phyloP scores from a whole-genome alignment of 2,888 invertebrate species.

The Amblyteles armatorius region DNA sequence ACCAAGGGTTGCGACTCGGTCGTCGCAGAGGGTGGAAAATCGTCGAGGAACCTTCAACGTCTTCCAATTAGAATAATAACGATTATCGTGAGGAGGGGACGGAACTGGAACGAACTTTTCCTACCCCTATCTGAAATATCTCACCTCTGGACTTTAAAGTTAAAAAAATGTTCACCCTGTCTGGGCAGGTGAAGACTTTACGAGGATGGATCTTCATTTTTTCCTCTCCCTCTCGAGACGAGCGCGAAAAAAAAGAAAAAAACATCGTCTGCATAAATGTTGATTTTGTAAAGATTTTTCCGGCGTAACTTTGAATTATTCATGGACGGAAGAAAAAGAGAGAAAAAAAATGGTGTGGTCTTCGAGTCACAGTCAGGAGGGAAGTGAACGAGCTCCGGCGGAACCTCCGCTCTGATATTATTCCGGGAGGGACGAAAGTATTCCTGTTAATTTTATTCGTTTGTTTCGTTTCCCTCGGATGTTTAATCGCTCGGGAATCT shows the following conservation, averaged over 20 bases:
- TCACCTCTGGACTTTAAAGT: not conserved
- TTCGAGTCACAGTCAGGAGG: not conserved
- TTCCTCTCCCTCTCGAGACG: not conserved
- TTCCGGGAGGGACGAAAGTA: slow-evolving; percentile 26
- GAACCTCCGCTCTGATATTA: slow-evolving; percentile 4
- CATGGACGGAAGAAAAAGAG: not conserved
- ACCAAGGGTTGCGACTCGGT: slow-evolving; percentile 48
- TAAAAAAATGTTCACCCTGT: not conserved
- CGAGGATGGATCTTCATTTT: slow-evolving; percentile 16
- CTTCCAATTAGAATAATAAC: slow-evolving; percentile 69
- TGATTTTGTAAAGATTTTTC: slow-evolving; percentile 29
- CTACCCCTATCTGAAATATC: not conserved
- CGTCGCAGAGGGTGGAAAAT: slow-evolving; percentile 51
- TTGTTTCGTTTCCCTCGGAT: slow-evolving; percentile 17
- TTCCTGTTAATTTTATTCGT: slow-evolving; percentile 20
- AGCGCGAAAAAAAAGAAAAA: not conserved
- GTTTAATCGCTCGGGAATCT: slow-evolving; percentile 73
- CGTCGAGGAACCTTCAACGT: slow-evolving; percentile 42
- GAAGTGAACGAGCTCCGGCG: not conserved
- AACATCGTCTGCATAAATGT: slow-evolving; percentile 17
- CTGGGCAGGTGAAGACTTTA: slow-evolving; percentile 8
- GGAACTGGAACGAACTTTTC: slow-evolving; percentile 20
- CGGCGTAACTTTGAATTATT: slow-evolving; percentile 17
- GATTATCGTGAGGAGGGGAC: slow-evolving; percentile 57
- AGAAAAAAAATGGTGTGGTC: not conserved